A percentile compares a stretch with the other conserved stretches of the same genome.
Conservation (phyloP, 1,140 invertebrate genomes). For the Bombyx mori region ASM3026992v2 NC_085129.1:9579001-9579500, state of each 20-base stretch:
- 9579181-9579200: conserved; percentile 20
- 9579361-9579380: conserved; percentile 19
- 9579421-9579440: not conserved
- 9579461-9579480: no score
- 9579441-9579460: not conserved
- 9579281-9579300: conserved; percentile 32
- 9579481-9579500: no score
- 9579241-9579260: conserved; percentile 36
- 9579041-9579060: no score
- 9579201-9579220: conserved; percentile 22
- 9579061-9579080: no score
- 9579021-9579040: no score
- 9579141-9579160: conserved; percentile 1
- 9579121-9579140: not conserved
- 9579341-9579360: conserved; percentile 26
- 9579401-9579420: not conserved
- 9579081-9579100: no score
- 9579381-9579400: not conserved
- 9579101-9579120: not conserved
- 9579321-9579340: conserved; percentile 23
- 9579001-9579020: no score
- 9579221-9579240: conserved; percentile 30
- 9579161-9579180: not conserved
- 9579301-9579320: conserved; percentile 38
- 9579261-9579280: conserved; percentile 38